A percentile compares a stretch with the other conserved stretches of the same genome.
phyloP scores from a whole-genome alignment of 2,888 invertebrate genomes.

The Marasmarcha lunaedactyla region DNA sequence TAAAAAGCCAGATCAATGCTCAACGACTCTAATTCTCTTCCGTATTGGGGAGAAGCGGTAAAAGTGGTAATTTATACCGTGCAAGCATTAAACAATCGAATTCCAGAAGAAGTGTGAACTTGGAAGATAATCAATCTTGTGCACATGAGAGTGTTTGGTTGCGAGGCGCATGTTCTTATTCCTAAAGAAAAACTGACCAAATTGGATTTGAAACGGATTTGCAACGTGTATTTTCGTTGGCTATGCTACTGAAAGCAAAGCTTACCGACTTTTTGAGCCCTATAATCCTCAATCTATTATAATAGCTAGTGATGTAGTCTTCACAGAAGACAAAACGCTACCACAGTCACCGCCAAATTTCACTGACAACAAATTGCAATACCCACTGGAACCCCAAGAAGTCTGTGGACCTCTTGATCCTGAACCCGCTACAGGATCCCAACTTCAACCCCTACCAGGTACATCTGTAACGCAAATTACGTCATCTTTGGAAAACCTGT shows the following conservation, averaged over 20 bases:
- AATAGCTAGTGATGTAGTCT: constrained; percentile 1
- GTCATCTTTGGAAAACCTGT: neutral
- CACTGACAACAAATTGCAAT: neutral
- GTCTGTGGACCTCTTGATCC: neutral
- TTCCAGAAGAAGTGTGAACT: too few relatives aligned
- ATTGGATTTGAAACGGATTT: too few relatives aligned
- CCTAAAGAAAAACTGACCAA: too few relatives aligned
- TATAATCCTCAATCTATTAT: constrained; percentile 2
- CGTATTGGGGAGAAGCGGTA: too few relatives aligned
- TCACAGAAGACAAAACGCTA: neutral
- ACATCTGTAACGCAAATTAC: neutral
- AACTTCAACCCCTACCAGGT: neutral
- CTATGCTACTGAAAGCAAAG: neutral
- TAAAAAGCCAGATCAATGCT: too few relatives aligned
- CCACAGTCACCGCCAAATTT: neutral
- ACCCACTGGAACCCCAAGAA: neutral
- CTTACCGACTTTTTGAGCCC: neutral
- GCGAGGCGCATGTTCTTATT: too few relatives aligned
- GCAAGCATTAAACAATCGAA: too few relatives aligned
- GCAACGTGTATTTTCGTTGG: neutral
- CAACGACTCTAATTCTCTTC: too few relatives aligned
- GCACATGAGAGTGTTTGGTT: too few relatives aligned
- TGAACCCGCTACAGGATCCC: neutral
- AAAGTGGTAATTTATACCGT: too few relatives aligned
- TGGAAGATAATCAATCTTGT: too few relatives aligned